A percentile compares a stretch with the other conserved stretches of the same genome.
Evolutionary conservation across 2,113 vertebrate genomes (phyloP).

Genomic region (Thryonomys swinderianus): DNA sequence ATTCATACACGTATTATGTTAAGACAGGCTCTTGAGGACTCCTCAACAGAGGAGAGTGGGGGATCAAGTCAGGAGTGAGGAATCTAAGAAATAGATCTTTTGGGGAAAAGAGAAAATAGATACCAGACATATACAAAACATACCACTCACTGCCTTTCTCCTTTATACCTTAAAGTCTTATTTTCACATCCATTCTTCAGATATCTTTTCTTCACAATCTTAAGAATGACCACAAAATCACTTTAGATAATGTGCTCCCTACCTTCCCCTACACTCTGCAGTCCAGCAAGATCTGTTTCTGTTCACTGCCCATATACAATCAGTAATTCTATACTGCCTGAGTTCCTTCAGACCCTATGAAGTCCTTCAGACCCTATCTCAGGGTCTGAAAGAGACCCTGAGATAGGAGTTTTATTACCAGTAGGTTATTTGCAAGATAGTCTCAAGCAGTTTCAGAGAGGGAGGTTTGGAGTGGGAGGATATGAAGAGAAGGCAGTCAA

Average conservation of each 20-base stretch:
- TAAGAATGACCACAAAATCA: not conserved
- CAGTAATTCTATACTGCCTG: not conserved
- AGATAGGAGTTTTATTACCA: not conserved
- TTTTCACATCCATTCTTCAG: not conserved
- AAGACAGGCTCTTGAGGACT: not conserved
- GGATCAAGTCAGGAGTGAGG: not conserved
- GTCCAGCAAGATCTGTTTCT: not conserved
- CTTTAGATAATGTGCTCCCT: not conserved
- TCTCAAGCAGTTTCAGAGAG: not conserved
- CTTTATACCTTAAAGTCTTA: not conserved
- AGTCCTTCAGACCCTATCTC: too few species aligned
- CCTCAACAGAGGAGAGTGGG: not conserved
- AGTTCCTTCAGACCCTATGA: not conserved
- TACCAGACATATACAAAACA: not conserved
- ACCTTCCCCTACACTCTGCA: not conserved
- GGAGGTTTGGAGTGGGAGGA: too few species aligned
- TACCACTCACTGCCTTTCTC: not conserved
- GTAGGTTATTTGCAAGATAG: not conserved
- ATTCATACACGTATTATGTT: not conserved
- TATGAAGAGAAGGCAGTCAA: not conserved
- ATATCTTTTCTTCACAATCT: not conserved
- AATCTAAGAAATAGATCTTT: not conserved
- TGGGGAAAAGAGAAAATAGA: not conserved
- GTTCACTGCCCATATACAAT: not conserved
- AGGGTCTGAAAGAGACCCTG: not conserved